Evolutionary conservation across 1,140 invertebrate genomes (phyloP), one percentile per base, ranked within the genome.

Genomic region (Bactericera cockerelli): DNA sequence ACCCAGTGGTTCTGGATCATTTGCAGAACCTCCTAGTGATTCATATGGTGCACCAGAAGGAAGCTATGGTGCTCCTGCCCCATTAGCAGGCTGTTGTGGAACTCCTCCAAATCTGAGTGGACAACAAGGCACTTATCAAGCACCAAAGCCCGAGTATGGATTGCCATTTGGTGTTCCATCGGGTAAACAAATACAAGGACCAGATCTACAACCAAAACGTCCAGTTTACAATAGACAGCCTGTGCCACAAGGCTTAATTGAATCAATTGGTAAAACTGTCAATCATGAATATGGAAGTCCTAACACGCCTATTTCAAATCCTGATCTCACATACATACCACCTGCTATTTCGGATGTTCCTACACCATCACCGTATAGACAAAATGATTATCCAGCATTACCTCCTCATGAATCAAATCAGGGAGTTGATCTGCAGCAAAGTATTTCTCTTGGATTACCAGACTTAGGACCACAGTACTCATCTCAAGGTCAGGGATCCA

Each of bases 221-320:
- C 80, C 80, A 0, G 75, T 83, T 6, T 77, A 81, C 64, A 86
- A 85, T 66, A 75, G 81, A 56, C 81, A 84, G 26, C 76, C 79
- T 1, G 79, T 86, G 1, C 84, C 84, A 2, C 71, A 72, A 54
- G 82, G 81, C 1, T 65, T 87, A 1, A 69, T 83, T 1, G 74
- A 81, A 62, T 77, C 79, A 14, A 61, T 56, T 31, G 55, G 57
- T 13, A 81, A 81, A 58, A 80, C 75, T 61, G 71, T 24, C n/a
- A 71, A 22, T 69, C 77, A 71, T 66, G 19, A 75, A 76, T 1
- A 74, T 74, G 56, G 67, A 65, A 61, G 62, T 54, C 61, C 67
- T 4, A 22, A 49, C 22, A 22, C 19, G n/a, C 42, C 42, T n/a
- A 10, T 16, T 49, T 6, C 42, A 49, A 6, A 49, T 49, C 42